Percentiles rank a stretch among this genome's conserved stretches.
These are phyloP conservation scores for Spongia lamella DNA, from an alignment of 37 sponge, comb jelly and placozoan species.

Conservation along the genomic window DNA sequence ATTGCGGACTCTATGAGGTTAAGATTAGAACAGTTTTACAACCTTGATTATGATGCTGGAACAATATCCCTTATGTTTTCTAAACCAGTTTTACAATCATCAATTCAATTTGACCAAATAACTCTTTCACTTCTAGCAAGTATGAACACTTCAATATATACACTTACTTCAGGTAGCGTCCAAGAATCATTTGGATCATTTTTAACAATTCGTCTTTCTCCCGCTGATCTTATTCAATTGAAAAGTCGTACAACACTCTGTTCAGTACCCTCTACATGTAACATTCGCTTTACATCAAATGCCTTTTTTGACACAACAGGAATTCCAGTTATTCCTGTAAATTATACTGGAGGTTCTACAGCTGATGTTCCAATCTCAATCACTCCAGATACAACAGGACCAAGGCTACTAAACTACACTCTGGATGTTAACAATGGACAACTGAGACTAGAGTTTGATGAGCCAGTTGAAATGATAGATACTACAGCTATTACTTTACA, in stretches of 20 bases:
- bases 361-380: background rate
- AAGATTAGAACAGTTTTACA: slow-evolving; percentile 33
- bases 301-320: slow-evolving; percentile 55
- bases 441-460: slow-evolving; percentile 72
- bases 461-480: slow-evolving; percentile 62
- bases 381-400: slow-evolving; percentile 26
- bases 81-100: slow-evolving; percentile 35
- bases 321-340: slow-evolving; percentile 27
- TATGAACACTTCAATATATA: background rate
- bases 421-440: slow-evolving; percentile 54
- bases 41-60: slow-evolving; percentile 70
- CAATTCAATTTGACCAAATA: background rate
- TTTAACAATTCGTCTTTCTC: slow-evolving; percentile 43
- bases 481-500: slow-evolving; percentile 71
- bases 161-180: slow-evolving; percentile 56
- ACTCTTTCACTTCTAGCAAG: slow-evolving; percentile 5
- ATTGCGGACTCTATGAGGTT: slow-evolving; percentile 73
- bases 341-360: too few relatives aligned
- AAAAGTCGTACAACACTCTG: slow-evolving; percentile 59
- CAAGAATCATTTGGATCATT: slow-evolving; percentile 32
- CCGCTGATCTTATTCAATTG: slow-evolving; percentile 65
- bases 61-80: slow-evolving; percentile 61
- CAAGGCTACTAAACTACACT: slow-evolving; percentile 15
- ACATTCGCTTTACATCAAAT: slow-evolving; percentile 39
- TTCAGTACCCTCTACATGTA: slow-evolving; percentile 24